Evolutionary conservation across 2,113 vertebrate genomes (phyloP).

Genomic region (Thinocorus orbignyianus): DNA sequence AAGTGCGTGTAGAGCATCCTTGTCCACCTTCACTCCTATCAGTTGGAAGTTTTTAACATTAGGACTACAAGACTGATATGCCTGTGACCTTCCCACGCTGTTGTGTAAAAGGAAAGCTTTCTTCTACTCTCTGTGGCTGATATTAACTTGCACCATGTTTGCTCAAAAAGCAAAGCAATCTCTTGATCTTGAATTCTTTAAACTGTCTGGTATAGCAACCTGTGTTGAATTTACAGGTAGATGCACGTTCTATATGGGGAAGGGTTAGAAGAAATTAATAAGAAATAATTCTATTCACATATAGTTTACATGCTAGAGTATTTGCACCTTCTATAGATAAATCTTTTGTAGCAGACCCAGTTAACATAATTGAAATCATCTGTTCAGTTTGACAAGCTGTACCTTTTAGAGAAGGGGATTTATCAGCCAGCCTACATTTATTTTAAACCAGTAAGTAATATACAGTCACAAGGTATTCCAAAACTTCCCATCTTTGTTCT

Average conservation of each 20-base stretch:
- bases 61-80: background rate
- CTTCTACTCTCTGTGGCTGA: background rate
- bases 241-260: background rate
- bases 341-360: background rate
- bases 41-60: background rate
- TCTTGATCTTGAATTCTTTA: background rate
- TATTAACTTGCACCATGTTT: background rate
- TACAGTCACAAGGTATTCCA: background rate
- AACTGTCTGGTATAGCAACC: background rate
- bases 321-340: background rate
- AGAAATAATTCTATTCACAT: background rate
- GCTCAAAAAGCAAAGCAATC: background rate
- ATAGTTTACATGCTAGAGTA: background rate
- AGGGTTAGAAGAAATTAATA: background rate
- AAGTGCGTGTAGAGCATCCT: background rate
- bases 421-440: background rate
- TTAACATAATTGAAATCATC: fast-evolving
- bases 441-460: background rate
- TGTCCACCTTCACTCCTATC: background rate
- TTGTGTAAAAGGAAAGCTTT: background rate
- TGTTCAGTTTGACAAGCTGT: background rate
- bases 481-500: background rate
- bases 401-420: background rate
- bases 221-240: background rate
- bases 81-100: background rate